phyloP scores from a whole-genome alignment of 2,113 vertebrate species.

The Eurypyga helias region DNA sequence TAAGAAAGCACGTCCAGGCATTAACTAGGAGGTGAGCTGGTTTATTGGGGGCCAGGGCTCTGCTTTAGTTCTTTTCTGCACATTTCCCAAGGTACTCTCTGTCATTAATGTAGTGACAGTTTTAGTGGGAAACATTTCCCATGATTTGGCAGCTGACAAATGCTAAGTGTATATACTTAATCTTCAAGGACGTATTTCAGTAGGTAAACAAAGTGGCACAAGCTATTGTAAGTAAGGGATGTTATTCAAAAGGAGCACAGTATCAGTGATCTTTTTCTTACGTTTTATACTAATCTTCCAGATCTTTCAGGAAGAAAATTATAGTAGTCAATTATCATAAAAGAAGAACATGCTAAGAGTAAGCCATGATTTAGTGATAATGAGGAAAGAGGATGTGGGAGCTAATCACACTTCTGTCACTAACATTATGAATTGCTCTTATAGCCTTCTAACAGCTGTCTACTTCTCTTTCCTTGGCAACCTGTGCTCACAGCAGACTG shows the following conservation, averaged over 20 bases:
- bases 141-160: background rate
- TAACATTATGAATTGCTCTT: background rate
- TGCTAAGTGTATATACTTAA: background rate
- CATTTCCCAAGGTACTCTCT: background rate
- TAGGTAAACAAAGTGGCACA: slow-evolving; percentile 27
- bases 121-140: background rate
- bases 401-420: background rate
- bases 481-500: background rate
- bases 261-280: background rate
- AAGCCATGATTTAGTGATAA: background rate
- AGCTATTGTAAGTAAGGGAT: background rate
- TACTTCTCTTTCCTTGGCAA: slow-evolving; percentile 26
- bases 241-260: background rate
- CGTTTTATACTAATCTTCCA: background rate
- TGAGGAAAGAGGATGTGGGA: background rate
- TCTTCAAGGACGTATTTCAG: background rate
- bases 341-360: slow-evolving; percentile 24
- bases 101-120: background rate
- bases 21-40: background rate
- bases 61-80: background rate
- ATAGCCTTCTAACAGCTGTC: slow-evolving; percentile 3
- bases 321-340: background rate
- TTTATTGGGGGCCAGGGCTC: background rate
- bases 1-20: background rate
- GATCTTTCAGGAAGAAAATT: background rate